Evolutionary conservation across 2,888 invertebrate species (phyloP), one percentile per base, ranked within the genome.

Genomic region (Tetanocera ferruginea): DNA sequence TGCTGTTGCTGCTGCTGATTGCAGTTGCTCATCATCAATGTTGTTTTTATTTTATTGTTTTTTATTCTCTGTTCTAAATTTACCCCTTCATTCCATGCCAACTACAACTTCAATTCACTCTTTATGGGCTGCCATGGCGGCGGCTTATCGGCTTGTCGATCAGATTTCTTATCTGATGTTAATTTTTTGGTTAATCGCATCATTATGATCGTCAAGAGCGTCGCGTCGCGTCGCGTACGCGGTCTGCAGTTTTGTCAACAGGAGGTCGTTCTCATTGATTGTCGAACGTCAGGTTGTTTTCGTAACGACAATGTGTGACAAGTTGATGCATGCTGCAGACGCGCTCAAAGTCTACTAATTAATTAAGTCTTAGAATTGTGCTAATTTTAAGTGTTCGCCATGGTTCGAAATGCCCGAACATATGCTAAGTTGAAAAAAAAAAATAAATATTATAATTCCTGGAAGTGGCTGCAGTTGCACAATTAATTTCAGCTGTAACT

Each of bases 151-250:
- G 82, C 82, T 84, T 86, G 86, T 86, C 86, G 86, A 86, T 86
- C 86, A 83, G 80, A 80, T 78, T 80, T 79, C 81, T 86, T 86
- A 86, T 86, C 86, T 86, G 86, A 86, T 86, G 86, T 86, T 86
- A 85, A 86, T 86, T 86, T 80, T 85, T 78, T 84, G 86, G 86
- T 86, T 86, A 86, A 86, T 86, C 86, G 86, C 86, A 86, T 86
- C 86, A 86, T 86, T 86, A 86, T 86, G 19, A 52, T 43, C 74
- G 64, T n/a, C 49, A 52, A n/a, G 23, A n/a, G 28, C 60, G 62
- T 34, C 64, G 34, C 28, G 23, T 62, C 25, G 37, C 11, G 11
- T 17, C 14, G 14, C 23, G 31, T 34, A 66, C 5, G 31, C 23
- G 34, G 34, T 31, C 14, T 60, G 37, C 34, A 66, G 37, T 66